phyloP scores from a whole-genome alignment of 2,113 vertebrate species.

The Physeter macrocephalus region DNA sequence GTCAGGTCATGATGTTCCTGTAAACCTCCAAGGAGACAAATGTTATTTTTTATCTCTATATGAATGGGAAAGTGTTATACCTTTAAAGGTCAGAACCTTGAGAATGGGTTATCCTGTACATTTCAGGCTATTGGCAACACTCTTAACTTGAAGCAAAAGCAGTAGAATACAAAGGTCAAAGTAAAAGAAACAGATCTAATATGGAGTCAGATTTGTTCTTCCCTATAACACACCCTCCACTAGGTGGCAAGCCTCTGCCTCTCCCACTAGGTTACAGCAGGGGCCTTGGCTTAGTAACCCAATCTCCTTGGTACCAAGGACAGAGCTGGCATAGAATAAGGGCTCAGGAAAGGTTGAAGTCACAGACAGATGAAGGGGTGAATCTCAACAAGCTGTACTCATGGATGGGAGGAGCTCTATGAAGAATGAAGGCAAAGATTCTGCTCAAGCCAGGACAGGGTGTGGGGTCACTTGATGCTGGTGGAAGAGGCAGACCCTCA shows the following conservation, averaged over 20 bases:
- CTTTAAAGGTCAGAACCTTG: background rate
- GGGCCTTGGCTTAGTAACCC: background rate
- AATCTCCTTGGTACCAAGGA: background rate
- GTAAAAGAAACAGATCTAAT: background rate
- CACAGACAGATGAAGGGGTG: background rate
- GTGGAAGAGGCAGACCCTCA: background rate
- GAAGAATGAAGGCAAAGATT: background rate
- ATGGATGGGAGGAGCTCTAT: background rate
- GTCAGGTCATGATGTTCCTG: background rate
- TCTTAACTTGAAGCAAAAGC: background rate
- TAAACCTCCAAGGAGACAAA: background rate
- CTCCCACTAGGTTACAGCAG: background rate
- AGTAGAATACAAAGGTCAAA: background rate
- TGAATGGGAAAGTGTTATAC: background rate
- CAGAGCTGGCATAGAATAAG: background rate
- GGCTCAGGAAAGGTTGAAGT: background rate
- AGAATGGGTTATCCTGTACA: background rate
- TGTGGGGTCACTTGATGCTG: background rate
- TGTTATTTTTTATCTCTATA: background rate
- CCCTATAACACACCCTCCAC: background rate
- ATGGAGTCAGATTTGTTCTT: background rate
- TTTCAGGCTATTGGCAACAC: background rate
- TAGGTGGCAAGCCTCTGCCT: background rate
- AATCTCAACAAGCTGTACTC: background rate
- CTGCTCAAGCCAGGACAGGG: rapidly evolving